Conservation (phyloP, 2,113 vertebrate species). For the Tupaia chinensis region DNA sequence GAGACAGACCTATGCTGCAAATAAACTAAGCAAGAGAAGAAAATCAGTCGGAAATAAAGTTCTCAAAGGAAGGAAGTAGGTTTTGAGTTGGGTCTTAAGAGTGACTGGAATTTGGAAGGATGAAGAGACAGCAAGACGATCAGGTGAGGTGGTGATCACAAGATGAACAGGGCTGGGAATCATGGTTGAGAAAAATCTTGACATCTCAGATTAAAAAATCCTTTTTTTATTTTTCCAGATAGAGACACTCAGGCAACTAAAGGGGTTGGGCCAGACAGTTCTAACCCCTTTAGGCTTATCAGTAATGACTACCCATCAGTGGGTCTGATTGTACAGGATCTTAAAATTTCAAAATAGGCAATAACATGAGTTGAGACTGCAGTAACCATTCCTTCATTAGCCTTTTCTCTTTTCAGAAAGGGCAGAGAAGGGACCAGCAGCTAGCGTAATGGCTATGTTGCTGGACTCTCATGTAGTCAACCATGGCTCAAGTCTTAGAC, state of each 20-base stretch:
- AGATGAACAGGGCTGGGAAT: background rate
- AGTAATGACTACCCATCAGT: too few relatives aligned
- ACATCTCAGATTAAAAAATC: background rate
- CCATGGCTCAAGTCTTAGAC: too few relatives aligned
- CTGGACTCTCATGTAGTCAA: too few relatives aligned
- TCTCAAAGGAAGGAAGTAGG: background rate
- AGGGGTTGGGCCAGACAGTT: background rate
- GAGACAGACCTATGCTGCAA: background rate
- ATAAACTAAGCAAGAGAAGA: background rate
- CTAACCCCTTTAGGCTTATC: background rate
- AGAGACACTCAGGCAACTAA: background rate
- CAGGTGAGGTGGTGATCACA: background rate
- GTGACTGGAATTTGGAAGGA: background rate
- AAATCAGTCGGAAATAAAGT: background rate
- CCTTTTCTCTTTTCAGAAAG: slow-evolving; percentile 4
- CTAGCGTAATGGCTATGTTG: too few relatives aligned
- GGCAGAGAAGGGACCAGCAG: background rate
- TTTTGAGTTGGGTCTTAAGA: background rate
- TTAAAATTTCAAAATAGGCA: background rate
- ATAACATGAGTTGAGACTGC: background rate
- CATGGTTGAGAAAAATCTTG: background rate
- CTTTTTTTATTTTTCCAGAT: background rate
- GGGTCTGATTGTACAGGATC: background rate
- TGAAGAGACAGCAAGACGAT: background rate
- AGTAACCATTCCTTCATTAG: background rate